Evolutionary conservation across 2,888 invertebrate genomes (phyloP).

Genomic region (Salpingus planirostris): DNA sequence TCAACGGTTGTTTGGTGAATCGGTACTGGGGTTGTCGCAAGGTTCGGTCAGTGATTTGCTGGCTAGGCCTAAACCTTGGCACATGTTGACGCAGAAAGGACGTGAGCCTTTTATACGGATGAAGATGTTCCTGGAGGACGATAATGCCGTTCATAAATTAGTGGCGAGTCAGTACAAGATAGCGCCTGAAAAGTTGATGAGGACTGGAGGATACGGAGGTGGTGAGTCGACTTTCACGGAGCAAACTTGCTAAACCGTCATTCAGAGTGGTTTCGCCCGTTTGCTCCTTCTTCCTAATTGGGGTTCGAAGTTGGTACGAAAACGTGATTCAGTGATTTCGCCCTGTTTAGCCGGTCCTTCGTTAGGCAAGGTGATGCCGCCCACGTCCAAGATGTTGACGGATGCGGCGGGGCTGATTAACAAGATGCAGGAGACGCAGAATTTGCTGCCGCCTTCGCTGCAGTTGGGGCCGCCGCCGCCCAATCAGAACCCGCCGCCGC

Average conservation of each 20-base stretch:
- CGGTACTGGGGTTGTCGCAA: slow-evolving; percentile 91
- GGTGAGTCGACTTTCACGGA: no score
- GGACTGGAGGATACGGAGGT: slow-evolving; percentile 89
- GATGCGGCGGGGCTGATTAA: slow-evolving; percentile 56
- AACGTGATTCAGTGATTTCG: slow-evolving; percentile 23
- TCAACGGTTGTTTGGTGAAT: slow-evolving; percentile 96
- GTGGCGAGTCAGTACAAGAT: slow-evolving; percentile 98
- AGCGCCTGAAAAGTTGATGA: slow-evolving; percentile 94
- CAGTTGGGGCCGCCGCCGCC: slow-evolving; percentile 43
- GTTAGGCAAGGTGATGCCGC: slow-evolving; percentile 65
- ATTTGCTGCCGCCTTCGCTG: slow-evolving; percentile 47
- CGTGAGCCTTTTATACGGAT: slow-evolving; percentile 95
- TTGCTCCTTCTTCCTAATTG: no score
- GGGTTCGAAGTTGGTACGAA: no score
- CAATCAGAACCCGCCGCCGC: slow-evolving; percentile 66
- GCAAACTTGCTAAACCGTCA: no score
- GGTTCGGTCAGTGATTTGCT: slow-evolving; percentile 96
- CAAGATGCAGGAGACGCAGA: slow-evolving; percentile 61
- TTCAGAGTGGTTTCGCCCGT: no score
- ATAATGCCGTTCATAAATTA: slow-evolving; percentile 88
- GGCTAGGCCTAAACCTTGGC: slow-evolving; percentile 98
- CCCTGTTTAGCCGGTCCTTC: slow-evolving; percentile 30
- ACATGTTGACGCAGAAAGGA: slow-evolving; percentile 96
- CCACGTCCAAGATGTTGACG: slow-evolving; percentile 68
- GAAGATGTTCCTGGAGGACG: slow-evolving; percentile 96